phyloP scores from a whole-genome alignment of 2,113 vertebrate species.

The Pogonocichla stellata region DNA sequence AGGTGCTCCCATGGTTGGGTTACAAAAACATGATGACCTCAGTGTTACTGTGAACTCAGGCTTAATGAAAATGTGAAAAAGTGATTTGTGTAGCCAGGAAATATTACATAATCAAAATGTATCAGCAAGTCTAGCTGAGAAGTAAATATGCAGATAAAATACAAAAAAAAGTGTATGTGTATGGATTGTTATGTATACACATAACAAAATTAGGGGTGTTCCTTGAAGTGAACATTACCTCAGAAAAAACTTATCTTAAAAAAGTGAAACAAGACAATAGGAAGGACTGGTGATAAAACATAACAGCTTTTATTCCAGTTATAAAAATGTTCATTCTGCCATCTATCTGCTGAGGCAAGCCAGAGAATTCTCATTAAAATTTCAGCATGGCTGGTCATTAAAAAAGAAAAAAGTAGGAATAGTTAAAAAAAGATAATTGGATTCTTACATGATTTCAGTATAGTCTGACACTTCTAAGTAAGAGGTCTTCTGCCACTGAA shows the following conservation, averaged over 20 bases:
- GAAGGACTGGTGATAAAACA: neutral
- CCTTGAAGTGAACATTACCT: neutral
- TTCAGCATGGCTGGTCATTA: neutral
- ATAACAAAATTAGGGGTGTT: neutral
- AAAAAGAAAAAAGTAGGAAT: neutral
- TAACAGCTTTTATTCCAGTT: neutral
- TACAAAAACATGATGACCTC: neutral
- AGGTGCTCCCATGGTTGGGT: neutral
- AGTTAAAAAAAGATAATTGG: neutral
- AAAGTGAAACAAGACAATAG: neutral
- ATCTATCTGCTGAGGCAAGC: neutral
- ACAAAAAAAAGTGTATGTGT: neutral
- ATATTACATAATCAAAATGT: neutral
- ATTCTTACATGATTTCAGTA: neutral
- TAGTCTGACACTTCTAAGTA: neutral
- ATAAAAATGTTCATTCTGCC: neutral
- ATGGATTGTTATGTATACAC: neutral
- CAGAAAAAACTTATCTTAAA: neutral
- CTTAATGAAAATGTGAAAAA: neutral
- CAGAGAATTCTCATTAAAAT: neutral
- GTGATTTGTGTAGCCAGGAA: neutral
- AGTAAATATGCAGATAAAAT: neutral
- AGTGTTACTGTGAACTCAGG: neutral
- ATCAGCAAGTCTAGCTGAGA: neutral
- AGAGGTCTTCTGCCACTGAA: neutral